These are phyloP conservation scores for Lasioglossum pauxillum DNA, from an alignment of 2,888 invertebrate species.

Conservation along the genomic window DNA sequence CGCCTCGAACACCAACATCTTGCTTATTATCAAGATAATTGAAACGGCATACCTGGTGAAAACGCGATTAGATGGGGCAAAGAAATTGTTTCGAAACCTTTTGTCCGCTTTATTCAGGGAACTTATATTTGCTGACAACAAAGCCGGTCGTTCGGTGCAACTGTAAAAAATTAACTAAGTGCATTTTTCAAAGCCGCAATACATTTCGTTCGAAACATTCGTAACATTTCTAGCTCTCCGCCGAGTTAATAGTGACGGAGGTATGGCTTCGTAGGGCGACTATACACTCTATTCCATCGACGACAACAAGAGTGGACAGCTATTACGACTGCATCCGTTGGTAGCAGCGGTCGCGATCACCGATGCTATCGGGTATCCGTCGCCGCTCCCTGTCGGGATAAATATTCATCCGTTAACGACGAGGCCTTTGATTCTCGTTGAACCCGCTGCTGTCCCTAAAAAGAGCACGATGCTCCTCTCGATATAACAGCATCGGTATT, in stretches of 20 bases:
- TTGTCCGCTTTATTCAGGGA: too few species aligned
- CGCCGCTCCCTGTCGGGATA: neutral
- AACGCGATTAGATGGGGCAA: neutral
- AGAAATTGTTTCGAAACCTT: too few species aligned
- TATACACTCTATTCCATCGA: neutral
- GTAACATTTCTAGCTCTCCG: neutral
- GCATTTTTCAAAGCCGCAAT: too few species aligned
- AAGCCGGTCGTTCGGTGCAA: too few species aligned
- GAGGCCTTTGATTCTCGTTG: neutral
- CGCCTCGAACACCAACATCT: neutral
- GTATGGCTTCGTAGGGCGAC: neutral
- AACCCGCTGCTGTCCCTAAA: neutral
- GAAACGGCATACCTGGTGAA: neutral
- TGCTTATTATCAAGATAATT: neutral
- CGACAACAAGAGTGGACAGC: neutral
- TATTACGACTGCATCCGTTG: neutral
- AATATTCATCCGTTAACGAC: conserved; percentile 14
- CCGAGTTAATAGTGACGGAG: neutral
- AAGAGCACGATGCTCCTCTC: conserved; percentile 1
- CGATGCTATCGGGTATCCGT: conserved; percentile 4
- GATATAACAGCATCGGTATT: conserved; percentile 9
- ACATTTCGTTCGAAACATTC: too few species aligned
- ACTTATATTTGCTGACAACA: too few species aligned
- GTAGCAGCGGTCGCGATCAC: neutral
- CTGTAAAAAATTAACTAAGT: too few species aligned